Conservation (phyloP, 2,888 invertebrate genomes). For the Ormyrus labotus region DNA sequence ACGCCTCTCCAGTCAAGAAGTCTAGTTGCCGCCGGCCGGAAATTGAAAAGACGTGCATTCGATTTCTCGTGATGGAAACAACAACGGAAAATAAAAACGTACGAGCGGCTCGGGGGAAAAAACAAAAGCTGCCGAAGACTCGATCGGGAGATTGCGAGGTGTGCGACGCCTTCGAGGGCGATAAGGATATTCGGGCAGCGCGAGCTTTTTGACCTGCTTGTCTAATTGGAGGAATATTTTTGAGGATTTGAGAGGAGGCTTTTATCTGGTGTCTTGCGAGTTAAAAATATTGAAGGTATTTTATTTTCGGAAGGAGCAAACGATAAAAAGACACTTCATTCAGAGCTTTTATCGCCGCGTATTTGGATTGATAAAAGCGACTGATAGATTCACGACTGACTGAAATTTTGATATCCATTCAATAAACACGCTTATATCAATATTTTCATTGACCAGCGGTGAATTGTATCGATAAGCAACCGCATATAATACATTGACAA, state of each 20-base stretch:
- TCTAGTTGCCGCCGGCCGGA: conserved; percentile 54
- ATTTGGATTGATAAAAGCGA: too few species aligned
- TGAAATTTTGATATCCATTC: background rate
- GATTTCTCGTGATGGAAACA: conserved; percentile 55
- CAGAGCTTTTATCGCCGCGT: background rate
- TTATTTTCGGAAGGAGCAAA: background rate
- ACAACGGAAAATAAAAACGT: conserved; percentile 34
- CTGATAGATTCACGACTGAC: too few species aligned
- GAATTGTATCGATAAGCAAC: too few species aligned
- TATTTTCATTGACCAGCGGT: background rate
- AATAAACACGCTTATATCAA: background rate
- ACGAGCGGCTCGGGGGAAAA: conserved; percentile 8
- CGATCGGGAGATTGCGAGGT: too few species aligned
- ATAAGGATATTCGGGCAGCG: too few species aligned
- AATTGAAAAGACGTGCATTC: conserved; percentile 59
- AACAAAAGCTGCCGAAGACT: conserved; percentile 12
- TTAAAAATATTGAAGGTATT: too few species aligned
- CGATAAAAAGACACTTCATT: background rate
- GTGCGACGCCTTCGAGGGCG: too few species aligned
- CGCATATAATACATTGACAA: too few species aligned
- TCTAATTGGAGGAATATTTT: too few species aligned
- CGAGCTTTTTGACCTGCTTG: too few species aligned
- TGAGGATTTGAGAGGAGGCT: too few species aligned
- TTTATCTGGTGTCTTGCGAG: too few species aligned
- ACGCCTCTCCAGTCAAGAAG: conserved; percentile 40